A percentile compares a stretch with the other conserved stretches of the same genome.
phyloP scores from a whole-genome alignment of 1,140 invertebrate genomes.

The Drosophila nigromelanica region DNA sequence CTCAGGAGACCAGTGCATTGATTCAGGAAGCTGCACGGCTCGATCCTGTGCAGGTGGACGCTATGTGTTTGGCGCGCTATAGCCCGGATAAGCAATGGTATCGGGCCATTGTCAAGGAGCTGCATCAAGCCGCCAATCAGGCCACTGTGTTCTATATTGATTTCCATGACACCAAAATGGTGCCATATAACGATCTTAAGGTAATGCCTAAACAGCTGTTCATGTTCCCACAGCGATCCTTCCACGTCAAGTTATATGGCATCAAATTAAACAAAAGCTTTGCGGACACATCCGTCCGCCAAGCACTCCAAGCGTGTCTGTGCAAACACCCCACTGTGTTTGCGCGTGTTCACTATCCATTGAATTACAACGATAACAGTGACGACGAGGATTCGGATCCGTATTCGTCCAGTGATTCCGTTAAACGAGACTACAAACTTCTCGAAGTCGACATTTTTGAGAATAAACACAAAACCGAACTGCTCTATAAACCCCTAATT shows the following conservation, averaged over 20 bases:
- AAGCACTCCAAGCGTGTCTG: constrained; percentile 36
- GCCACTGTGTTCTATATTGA: constrained; percentile 72
- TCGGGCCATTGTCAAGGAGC: constrained; percentile 65
- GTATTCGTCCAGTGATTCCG: constrained; percentile 2
- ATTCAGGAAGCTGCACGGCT: constrained; percentile 44
- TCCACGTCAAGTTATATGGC: constrained; percentile 61
- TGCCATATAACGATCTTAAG: constrained; percentile 45
- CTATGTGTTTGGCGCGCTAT: constrained; percentile 64
- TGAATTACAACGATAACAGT: constrained; percentile 22
- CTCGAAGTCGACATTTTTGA: constrained; percentile 58
- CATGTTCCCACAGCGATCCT: constrained; percentile 60
- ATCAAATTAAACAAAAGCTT: constrained; percentile 48
- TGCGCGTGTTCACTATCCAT: constrained; percentile 52
- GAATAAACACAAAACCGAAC: constrained; percentile 11
- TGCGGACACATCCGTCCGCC: constrained; percentile 34
- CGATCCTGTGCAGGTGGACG: constrained; percentile 23
- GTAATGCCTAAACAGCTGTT: constrained; percentile 62
- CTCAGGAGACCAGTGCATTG: constrained; percentile 49
- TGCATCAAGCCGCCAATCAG: constrained; percentile 27
- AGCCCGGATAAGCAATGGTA: constrained; percentile 70
- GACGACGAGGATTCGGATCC: not conserved
- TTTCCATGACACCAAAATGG: constrained; percentile 61
- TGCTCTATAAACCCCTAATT: constrained; percentile 47
- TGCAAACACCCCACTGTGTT: constrained; percentile 27
- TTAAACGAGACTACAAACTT: constrained; percentile 15